Evolutionary conservation across 1,140 invertebrate species (phyloP), one percentile per base, ranked within the genome.

Genomic region (Lordiphosa stackelbergi): DNA sequence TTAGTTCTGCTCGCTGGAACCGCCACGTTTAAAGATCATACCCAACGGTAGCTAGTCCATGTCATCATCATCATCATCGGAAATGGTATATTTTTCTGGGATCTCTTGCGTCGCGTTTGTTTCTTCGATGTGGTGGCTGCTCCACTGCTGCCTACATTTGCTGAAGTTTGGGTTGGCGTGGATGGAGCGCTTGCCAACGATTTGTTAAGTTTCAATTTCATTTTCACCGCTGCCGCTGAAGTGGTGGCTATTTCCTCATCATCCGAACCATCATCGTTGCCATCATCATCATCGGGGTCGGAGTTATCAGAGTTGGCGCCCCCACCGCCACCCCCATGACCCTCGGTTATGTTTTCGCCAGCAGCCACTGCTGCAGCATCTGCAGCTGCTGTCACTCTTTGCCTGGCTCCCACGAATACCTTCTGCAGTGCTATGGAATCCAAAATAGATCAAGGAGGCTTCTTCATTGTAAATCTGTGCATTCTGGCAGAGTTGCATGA

Each of bases 381-480:
- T n/a, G 77, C 74, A 16, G 81, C 86, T 7, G 74, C 69, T 4
- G 73, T 66, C 5, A 85, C 37, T 8, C 85, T 60, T 56, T 85
- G 66, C 52, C 73, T 55, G 1, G 94, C 94, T 84, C 91, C 93
- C 0, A 91, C 93, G 73, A 97, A 97, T 1, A 95, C 92, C 13
- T 93, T 93, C 72, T 98, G 94, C 42, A 99, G 88, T 3, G 97
- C 94, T 57, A 98, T 96, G 0, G 96, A 98, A 86, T 99, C 97
- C 87, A 96, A 95, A 95, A 88, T 98, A 97, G 70, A 99, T 98
- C 4, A 98, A 89, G 0, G 97, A 98, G 9, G 93, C 93, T 88
- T 99, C 97, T 81, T 98, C 95, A 85, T 99, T 99, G 89, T 98
- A 99, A 11, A 93, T 94, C 89, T 99, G 95, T 5, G 98, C 97